A percentile compares a stretch with the other conserved stretches of the same genome.
Conservation (phyloP, 2,797 vertebrate genomes). For the Pteropus rufus region DNA sequence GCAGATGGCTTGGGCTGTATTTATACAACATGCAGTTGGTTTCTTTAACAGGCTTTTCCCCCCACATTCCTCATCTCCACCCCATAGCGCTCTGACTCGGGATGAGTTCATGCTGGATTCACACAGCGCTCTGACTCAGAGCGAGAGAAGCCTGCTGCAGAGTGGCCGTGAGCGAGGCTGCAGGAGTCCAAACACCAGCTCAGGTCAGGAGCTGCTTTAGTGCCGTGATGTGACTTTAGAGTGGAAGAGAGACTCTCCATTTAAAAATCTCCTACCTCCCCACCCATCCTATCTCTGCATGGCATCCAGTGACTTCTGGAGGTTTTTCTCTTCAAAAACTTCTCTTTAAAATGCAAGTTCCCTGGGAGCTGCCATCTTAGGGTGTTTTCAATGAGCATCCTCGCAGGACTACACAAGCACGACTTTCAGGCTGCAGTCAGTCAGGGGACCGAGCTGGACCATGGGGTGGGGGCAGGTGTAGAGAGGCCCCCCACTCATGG, state of each 20-base stretch:
- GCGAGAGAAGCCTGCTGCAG: neutral
- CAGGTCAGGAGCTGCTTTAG: neutral
- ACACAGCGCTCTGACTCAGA: neutral
- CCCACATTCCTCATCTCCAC: neutral
- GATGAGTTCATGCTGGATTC: neutral
- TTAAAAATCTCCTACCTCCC: too few relatives aligned
- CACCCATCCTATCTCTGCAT: rapidly evolving
- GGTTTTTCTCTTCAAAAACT: neutral
- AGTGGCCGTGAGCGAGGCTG: neutral
- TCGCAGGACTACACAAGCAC: neutral
- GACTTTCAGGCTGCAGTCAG: too few relatives aligned
- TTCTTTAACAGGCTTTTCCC: neutral
- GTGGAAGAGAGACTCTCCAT: neutral
- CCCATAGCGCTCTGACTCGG: rapidly evolving
- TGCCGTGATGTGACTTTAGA: neutral
- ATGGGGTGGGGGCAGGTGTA: neutral
- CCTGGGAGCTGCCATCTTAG: neutral
- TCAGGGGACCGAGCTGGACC: neutral
- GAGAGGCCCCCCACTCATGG: neutral
- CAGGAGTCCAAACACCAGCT: neutral
- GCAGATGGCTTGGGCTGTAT: neutral
- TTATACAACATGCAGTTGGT: neutral
- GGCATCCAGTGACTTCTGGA: neutral
- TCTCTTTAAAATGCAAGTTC: neutral
- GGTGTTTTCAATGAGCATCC: neutral